Evolutionary conservation across 2,888 invertebrate species (phyloP).

Genomic region (Dolichopus griseipennis): DNA sequence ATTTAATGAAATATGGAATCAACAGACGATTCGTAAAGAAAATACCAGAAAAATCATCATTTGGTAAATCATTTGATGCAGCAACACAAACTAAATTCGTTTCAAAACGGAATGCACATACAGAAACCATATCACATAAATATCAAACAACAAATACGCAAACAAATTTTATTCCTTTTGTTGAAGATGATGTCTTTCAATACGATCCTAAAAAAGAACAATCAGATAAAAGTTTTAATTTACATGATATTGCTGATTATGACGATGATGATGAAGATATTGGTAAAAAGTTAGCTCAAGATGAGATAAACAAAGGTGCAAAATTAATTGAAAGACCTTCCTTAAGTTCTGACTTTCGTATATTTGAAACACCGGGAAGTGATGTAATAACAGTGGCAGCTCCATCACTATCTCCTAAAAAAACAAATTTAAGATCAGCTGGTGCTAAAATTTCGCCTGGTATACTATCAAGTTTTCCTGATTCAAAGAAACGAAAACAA

Average conservation of each 20-base stretch:
- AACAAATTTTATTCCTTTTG: not conserved
- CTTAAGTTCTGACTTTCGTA: not conserved
- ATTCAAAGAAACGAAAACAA: not conserved
- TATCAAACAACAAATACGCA: not conserved
- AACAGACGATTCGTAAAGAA: too few species aligned
- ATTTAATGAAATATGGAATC: too few species aligned
- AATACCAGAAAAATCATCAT: not conserved
- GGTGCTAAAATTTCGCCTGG: not conserved
- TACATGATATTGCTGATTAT: not conserved
- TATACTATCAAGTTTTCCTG: not conserved
- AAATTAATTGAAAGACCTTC: not conserved
- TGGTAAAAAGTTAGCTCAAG: not conserved
- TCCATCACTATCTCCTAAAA: not conserved
- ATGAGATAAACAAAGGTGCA: not conserved
- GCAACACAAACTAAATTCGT: not conserved
- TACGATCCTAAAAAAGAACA: not conserved
- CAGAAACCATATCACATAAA: not conserved
- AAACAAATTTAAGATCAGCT: too few species aligned
- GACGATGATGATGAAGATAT: not conserved
- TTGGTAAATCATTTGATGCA: not conserved
- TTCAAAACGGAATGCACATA: not conserved
- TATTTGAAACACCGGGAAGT: not conserved
- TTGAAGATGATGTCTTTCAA: not conserved
- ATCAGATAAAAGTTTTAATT: not conserved
- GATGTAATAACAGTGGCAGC: not conserved